These are phyloP conservation scores for Perdita meconis DNA, from an alignment of 2,888 invertebrate genomes.

Conservation along the genomic window DNA sequence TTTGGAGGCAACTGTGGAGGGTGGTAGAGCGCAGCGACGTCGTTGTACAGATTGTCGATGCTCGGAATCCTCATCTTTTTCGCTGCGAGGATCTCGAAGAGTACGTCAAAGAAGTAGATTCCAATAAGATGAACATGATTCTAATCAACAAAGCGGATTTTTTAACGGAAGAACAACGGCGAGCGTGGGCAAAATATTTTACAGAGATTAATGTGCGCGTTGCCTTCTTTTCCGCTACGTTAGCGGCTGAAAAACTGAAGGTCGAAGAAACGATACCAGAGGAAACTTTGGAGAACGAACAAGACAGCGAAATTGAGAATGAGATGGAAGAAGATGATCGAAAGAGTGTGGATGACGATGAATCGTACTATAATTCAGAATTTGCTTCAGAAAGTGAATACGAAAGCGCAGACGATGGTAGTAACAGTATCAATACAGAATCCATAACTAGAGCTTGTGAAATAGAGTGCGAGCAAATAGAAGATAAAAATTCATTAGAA, in stretches of 20 bases:
- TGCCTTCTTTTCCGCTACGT: slow-evolving; percentile 96
- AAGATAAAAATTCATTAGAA: not conserved
- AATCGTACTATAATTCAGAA: slow-evolving; percentile 65
- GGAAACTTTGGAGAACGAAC: slow-evolving; percentile 69
- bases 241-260: slow-evolving; percentile 85
- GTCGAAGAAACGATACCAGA: slow-evolving; percentile 69
- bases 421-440: not conserved
- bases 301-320: slow-evolving; percentile 53
- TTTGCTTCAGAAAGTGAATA: slow-evolving; percentile 71
- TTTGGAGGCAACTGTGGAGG: slow-evolving; percentile 99
- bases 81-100: slow-evolving; percentile 96
- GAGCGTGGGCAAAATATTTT: slow-evolving; percentile 95
- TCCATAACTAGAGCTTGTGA: not conserved
- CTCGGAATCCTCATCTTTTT: slow-evolving; percentile 96
- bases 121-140: slow-evolving; percentile 91
- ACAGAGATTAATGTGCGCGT: slow-evolving; percentile 88
- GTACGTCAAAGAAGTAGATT: slow-evolving; percentile 92
- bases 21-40: slow-evolving; percentile 98
- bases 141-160: slow-evolving; percentile 98
- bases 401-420: slow-evolving; percentile 68
- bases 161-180: slow-evolving; percentile 91
- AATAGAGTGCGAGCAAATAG: slow-evolving; percentile 70
- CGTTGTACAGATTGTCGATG: slow-evolving; percentile 97
- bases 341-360: slow-evolving; percentile 47
- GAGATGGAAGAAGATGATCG: slow-evolving; percentile 10